Conservation (phyloP, 2,888 invertebrate genomes). For the Heliconius sara region DNA sequence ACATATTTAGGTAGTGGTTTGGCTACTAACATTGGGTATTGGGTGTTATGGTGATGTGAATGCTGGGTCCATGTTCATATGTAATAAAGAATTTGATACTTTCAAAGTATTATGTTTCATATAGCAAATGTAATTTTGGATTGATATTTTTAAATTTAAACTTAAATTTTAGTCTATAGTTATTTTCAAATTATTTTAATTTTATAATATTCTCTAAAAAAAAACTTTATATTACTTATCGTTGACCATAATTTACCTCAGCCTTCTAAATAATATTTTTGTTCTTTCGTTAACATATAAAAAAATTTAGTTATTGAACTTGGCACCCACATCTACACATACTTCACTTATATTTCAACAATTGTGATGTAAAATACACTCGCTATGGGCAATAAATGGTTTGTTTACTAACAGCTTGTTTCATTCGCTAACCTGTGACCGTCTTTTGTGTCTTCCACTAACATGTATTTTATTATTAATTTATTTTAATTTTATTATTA, state of each 20-base stretch:
- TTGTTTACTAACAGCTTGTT: conserved; percentile 69
- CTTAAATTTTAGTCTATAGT: too few relatives aligned
- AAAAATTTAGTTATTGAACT: not conserved
- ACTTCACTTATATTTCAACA: not conserved
- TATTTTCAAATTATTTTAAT: too few relatives aligned
- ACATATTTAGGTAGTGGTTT: conserved; percentile 24
- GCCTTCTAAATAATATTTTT: too few relatives aligned
- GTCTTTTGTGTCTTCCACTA: not conserved
- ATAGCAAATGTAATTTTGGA: not conserved
- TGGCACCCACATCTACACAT: conserved; percentile 23
- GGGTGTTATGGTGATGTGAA: conserved; percentile 20
- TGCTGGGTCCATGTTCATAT: conserved; percentile 29
- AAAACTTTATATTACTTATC: too few relatives aligned
- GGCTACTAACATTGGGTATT: conserved; percentile 40
- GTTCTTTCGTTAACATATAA: not conserved
- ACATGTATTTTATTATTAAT: not conserved
- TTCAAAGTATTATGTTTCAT: not conserved
- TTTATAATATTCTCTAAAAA: too few relatives aligned
- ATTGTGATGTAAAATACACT: conserved; percentile 35
- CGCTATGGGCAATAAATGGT: conserved; percentile 57
- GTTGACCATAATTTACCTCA: too few relatives aligned
- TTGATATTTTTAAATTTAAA: too few relatives aligned
- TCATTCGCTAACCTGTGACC: conserved; percentile 57
- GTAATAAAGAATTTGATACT: not conserved
- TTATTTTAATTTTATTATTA: not conserved